Conservation (phyloP, 2,888 invertebrate genomes). For the Lamellibrachia columna region DNA sequence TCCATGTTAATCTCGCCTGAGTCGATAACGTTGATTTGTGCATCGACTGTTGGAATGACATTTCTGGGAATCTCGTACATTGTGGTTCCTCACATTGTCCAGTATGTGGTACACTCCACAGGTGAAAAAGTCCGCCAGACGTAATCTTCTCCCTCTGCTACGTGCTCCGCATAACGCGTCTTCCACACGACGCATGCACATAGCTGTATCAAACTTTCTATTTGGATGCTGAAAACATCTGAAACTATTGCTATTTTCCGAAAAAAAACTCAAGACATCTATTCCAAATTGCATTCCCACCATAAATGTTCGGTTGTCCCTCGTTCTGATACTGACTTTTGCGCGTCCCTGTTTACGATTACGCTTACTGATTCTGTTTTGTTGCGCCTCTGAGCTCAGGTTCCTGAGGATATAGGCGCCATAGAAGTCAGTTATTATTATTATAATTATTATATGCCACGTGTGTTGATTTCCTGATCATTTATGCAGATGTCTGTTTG, state of each 20-base stretch:
- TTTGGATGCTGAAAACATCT: neutral
- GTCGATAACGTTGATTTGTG: constrained; percentile 16
- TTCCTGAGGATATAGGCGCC: too few relatives aligned
- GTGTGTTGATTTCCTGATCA: neutral
- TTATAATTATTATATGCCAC: neutral
- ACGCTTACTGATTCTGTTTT: too few relatives aligned
- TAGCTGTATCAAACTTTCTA: neutral
- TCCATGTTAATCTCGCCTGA: neutral
- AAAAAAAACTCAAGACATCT: too few relatives aligned
- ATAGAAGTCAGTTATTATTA: too few relatives aligned
- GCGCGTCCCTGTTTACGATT: too few relatives aligned
- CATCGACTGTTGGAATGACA: neutral
- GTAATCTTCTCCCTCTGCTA: neutral
- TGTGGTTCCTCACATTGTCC: neutral
- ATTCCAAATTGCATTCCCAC: too few relatives aligned
- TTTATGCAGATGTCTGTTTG: neutral
- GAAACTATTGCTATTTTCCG: too few relatives aligned
- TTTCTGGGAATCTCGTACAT: neutral
- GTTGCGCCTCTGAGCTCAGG: too few relatives aligned
- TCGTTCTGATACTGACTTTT: too few relatives aligned
- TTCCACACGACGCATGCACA: neutral
- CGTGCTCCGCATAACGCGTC: too few relatives aligned
- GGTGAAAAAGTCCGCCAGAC: neutral
- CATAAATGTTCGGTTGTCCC: too few relatives aligned
- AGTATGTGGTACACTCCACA: neutral